Evolutionary conservation across 1,140 invertebrate genomes (phyloP), one percentile per base, ranked within the genome.

Genomic region (Listronotus oregonensis): DNA sequence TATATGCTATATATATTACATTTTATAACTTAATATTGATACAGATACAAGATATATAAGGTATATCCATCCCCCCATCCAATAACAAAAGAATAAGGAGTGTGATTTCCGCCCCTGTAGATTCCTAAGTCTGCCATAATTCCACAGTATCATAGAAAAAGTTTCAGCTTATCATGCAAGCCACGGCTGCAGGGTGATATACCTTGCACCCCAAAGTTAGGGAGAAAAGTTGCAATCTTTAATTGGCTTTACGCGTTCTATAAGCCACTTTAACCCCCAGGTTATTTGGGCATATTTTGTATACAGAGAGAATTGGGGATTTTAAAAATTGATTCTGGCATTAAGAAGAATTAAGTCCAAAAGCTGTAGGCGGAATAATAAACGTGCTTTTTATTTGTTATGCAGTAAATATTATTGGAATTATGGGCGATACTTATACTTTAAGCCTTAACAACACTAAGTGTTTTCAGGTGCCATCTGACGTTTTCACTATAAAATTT

Each of bases 141-240:
- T 10, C 56, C 56, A 43, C 18, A 46, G 44, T 44, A 60, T 50
- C 58, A 60, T 60, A 60, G 58, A 60, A 60, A 60, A 60, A 60
- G 58, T 60, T 60, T 60, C 32, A 34, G 58, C 46, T 60, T 60
- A 60, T 60, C 58, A 60, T 60, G 58, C 58, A 51, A 51, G 46
- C 14, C 58, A 60, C 58, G 58, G 37, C 58, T 34, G 39, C 31
- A 1, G 47, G 37, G 49, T 51, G 58, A 60, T 60, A 60, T 34
- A 60, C 58, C 58, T 60, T 60, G 58, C 46, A 50, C 27, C 56
- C 34, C 43, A 60, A 60, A 50, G 21, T 31, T 37, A n/a, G 58
- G 58, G 58, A 46, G 58, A 50, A 60, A 60, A 60, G 58, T 60
- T 60, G 58, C 58, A 60, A 60, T 60, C 58, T 60, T 60, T 60